Evolutionary conservation across 1,140 invertebrate genomes (phyloP).

Genomic region (Tetramorium simillimum): DNA sequence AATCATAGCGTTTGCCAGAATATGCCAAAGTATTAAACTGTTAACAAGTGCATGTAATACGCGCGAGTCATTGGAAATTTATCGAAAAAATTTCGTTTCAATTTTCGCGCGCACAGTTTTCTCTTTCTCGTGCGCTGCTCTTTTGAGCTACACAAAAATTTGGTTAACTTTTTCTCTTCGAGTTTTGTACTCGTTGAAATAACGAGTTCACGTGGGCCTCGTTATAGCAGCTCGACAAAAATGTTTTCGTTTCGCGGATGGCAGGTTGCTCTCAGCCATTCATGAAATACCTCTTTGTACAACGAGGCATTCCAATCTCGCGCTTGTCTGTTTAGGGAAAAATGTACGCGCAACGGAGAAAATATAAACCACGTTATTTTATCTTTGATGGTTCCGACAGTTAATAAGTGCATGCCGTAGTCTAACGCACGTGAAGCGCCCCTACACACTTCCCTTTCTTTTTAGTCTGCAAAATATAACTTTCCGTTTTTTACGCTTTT

Average conservation of each 20-base stretch:
- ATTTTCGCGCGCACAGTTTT: not conserved
- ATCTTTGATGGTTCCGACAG: not conserved
- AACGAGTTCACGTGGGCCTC: constrained; percentile 34
- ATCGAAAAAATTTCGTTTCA: constrained; percentile 5
- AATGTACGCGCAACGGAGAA: not conserved
- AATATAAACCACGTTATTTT: constrained; percentile 41
- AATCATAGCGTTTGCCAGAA: not conserved
- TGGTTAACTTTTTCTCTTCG: constrained; percentile 6
- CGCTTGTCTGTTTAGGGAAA: constrained; percentile 22
- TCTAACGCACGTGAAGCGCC: not conserved
- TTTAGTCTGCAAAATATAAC: not conserved
- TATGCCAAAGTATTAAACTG: not conserved
- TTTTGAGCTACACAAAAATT: not conserved
- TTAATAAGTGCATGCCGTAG: constrained; percentile 24
- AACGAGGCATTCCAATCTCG: constrained; percentile 52
- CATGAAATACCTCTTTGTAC: constrained; percentile 53
- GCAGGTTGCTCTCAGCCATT: constrained; percentile 49
- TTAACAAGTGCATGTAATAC: not conserved
- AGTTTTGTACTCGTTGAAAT: constrained; percentile 28
- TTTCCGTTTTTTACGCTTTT: not conserved
- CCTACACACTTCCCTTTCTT: not conserved
- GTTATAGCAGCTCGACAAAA: constrained; percentile 45
- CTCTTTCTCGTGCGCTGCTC: not conserved
- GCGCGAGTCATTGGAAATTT: not conserved
- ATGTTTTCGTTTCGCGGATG: constrained; percentile 41